Base-by-base conservation (phyloP, 2,113 vertebrate species). In the Aldabrachelys gigantea region DNA sequence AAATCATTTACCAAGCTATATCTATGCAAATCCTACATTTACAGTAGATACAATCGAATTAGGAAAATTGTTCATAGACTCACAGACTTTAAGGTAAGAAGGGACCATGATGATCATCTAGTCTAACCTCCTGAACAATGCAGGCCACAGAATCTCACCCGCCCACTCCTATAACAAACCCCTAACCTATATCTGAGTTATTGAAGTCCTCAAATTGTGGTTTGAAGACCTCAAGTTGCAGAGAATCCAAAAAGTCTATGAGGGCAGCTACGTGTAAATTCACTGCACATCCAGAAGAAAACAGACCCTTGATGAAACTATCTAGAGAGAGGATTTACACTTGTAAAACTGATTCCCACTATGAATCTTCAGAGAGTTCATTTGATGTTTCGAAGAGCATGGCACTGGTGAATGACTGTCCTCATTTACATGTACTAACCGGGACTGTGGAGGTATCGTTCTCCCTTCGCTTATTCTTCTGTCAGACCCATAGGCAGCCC, bases 401-500 rank as follows among this genome's bases (percentile, higher is more conserved):
- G 38, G 1, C 1, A 11, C 92, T 82, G 80, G 96, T 97, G 11
- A 97, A 41, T 8, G 47, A 14, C 7, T 6, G 50, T 84, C 90
- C 62, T 65, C 19, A 0, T 1, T 1, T 22, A 25, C 6, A 27
- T 2, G 56, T 80, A 96, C 97, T 97, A 49, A 98, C 98, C 98
- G 98, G 65, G 97, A 96, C 1, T 95, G 96, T 1, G 97, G 98
- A 3, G 98, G 98, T 0, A 95, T 96, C n/a, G 97, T 97, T 84
- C 98, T 97, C 24, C 97, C 98, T 92, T 98, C 98, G 5, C 89
- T 98, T 90, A 98, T 95, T 52, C 99, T 99, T 92, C 99, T 99
- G 95, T 99, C 99, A 0, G 98, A 99, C 3, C 98, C 95, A 0
- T 98, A 98, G 81, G 98, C 97, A 0, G 97, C 95, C 99, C 99